A percentile compares a stretch with the other conserved stretches of the same genome.
These are phyloP conservation scores for Adoxophyes honmai DNA, from an alignment of 1,140 invertebrate genomes.

Conservation along the genomic window DNA sequence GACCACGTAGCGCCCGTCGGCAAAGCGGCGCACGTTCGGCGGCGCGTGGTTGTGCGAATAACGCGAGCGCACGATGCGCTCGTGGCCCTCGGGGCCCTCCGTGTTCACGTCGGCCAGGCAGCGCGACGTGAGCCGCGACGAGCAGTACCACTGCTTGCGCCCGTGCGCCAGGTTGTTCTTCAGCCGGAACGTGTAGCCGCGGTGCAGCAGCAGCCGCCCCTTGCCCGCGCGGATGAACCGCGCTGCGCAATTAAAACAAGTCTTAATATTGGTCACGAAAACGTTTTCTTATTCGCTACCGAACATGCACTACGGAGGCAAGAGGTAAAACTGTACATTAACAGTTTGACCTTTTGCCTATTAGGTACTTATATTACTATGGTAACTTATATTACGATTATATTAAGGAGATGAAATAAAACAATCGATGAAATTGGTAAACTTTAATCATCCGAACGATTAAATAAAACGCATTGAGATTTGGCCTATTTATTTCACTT, in stretches of 20 bases:
- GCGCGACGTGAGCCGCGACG: conserved; percentile 64
- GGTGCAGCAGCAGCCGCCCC: conserved; percentile 61
- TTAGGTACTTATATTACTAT: too few relatives aligned
- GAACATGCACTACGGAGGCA: not conserved
- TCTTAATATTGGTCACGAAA: not conserved
- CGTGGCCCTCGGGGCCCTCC: conserved; percentile 66
- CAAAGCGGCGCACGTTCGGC: conserved; percentile 68
- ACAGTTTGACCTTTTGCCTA: not conserved
- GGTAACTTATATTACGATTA: too few relatives aligned
- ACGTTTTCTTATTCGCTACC: not conserved
- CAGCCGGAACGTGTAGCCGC: conserved; percentile 67
- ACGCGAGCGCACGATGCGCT: conserved; percentile 66
- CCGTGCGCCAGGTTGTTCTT: conserved; percentile 71
- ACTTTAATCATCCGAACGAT: not conserved
- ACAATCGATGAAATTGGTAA: not conserved
- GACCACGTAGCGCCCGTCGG: conserved; percentile 69
- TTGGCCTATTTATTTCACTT: conserved; percentile 31
- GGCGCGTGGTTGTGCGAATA: conserved; percentile 69
- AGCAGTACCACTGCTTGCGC: conserved; percentile 71
- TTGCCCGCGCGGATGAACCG: conserved; percentile 71
- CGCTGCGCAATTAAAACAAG: conserved; percentile 41
- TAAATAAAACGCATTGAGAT: conserved; percentile 26
- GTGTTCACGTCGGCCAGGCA: conserved; percentile 69
- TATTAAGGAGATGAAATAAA: not conserved
- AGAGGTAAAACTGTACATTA: not conserved